A percentile compares a stretch with the other conserved stretches of the same genome.
Conservation (phyloP, 2,113 vertebrate species). For the Anguilla rostrata region DNA sequence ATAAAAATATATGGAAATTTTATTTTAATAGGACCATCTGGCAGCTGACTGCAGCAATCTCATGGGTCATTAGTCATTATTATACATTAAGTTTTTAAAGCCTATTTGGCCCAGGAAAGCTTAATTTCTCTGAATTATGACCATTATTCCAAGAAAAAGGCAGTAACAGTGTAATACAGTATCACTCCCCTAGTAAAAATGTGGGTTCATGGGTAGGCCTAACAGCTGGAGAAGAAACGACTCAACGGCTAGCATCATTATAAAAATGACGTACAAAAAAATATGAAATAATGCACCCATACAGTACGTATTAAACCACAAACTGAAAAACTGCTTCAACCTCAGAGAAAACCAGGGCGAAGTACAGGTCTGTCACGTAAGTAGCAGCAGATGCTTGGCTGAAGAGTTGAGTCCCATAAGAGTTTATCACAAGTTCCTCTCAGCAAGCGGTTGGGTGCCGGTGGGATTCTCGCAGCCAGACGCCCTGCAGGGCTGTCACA, state of each 20-base stretch:
- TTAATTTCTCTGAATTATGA: no score
- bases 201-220: neutral
- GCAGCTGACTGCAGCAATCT: neutral
- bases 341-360: neutral
- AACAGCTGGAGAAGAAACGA: neutral
- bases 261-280: neutral
- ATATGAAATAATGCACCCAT: neutral
- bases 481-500: neutral
- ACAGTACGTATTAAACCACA: neutral
- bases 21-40: neutral
- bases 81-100: neutral
- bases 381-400: neutral
- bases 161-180: neutral
- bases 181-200: neutral
- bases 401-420: neutral
- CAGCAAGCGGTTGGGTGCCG: neutral
- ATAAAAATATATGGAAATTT: neutral
- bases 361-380: neutral
- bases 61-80: neutral
- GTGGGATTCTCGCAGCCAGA: neutral
- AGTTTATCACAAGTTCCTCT: neutral
- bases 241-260: neutral
- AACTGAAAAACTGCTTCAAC: neutral
- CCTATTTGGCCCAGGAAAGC: no score
- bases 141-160: neutral